Evolutionary conservation across 1,140 invertebrate species (phyloP), one percentile per base, ranked within the genome.

Genomic region (Musca domestica): DNA sequence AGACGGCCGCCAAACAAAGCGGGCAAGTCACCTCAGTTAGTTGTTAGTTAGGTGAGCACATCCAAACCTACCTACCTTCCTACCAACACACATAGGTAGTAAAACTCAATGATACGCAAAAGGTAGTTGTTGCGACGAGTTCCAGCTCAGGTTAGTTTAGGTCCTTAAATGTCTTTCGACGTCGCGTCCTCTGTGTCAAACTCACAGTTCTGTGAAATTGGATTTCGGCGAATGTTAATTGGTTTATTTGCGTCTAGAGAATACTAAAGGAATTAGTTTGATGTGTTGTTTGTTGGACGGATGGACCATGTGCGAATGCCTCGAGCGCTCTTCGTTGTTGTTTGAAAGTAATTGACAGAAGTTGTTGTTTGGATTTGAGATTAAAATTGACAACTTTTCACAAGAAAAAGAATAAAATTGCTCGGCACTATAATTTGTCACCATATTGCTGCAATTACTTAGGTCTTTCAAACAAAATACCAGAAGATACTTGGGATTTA

Each of bases 201-300:
- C 34, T 41, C 34, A 41, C 34, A 41, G 10, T 10, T 9, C 56
- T 61, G 56, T 61, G 56, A 61, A 61, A 61, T 61, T 61, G 56
- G 56, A 61, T 61, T 61, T 61, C 34, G 56, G 56, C 41, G 25
- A 34, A 61, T 61, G 56, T 34, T 61, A 61, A 61, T 61, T 61
- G 30, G 56, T 61, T 61, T 61, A 61, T 61, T 61, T 61, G 56
- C 56, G 56, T 61, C 56, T 61, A 19, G 56, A 61, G 56, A 61
- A 61, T 61, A 61, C 34, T 61, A 34, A 61, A 34, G 19, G 17
- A 34, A 25, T 41, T 41, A 41, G 34, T 41, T 41, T 41, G 34
- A 41, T 41, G 34, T 51, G 48, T 51, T 49, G 15, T 19, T 20
- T 41, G 56, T 61, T 61, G 10, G 34, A 41, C 10, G 10, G 34